Base-by-base conservation (phyloP, 92 coral and sea anemone genomes). In the Umimayanthus chanpuru region DNA sequence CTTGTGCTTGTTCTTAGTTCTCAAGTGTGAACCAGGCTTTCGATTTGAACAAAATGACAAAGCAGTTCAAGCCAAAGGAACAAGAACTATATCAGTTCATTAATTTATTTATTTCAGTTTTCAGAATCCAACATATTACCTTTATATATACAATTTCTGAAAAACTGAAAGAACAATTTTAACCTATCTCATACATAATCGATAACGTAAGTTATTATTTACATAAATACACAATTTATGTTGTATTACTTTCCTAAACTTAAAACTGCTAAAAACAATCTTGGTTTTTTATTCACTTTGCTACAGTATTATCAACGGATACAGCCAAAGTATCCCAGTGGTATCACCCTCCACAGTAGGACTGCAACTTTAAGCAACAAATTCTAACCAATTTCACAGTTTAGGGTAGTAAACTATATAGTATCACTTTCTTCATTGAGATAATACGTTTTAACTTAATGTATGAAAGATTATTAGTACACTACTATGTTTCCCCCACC, bases 81-180 rank as follows among this genome's bases (percentile, higher is more conserved):
- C 26, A 68, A n/a, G 32, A 68, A 68, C 73, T n/a, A n/a, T 28
- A 67, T 11, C 4, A 23, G 28, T 68, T 4, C n/a, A 11, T 68
- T 68, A 30, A 76, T 76, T 43, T 23, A 40, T 76, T 76, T 76
- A 77, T 77, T 77, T 77, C 81, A 77, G 81, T 77, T 77, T 68
- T 77, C 81, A 77, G 81, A 77, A 77, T 6, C n/a, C 30, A 40
- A 25, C 81, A 77, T n/a, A 43, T 29, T 43, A 40, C 32, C 39
- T 77, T 21, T 4, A 44, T 77, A 77, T 43, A 39, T 43, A 77
- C 81, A 77, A 44, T 77, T 43, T 77, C 81, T 21, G 81, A 77
- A 77, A 16, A 40, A 43, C 58, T 77, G 81, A 43, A 77, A 40
- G 28, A 18, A 40, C 20, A 1, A 18, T 77, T 32, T 32, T 77